Conservation (phyloP, 2,113 vertebrate species). For the Datnioides undecimradiatus region DNA sequence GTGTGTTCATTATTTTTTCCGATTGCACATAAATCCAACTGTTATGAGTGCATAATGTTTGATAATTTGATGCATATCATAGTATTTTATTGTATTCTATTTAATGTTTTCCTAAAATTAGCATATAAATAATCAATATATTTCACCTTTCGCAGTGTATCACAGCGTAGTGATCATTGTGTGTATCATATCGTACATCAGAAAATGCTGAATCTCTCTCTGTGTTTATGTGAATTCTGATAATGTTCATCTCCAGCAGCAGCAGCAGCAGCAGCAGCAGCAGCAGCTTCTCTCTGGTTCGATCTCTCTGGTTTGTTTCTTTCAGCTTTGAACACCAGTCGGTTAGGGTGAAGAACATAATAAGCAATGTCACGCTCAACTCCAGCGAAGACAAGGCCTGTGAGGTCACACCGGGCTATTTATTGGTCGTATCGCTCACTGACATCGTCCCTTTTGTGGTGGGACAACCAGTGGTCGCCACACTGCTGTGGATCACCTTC, state of each 20-base stretch:
- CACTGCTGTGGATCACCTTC: slow-evolving; percentile 41
- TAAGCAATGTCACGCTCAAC: not conserved
- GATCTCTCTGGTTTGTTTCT: not conserved
- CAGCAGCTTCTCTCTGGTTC: slow-evolving; percentile 1
- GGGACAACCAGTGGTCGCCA: slow-evolving; percentile 31
- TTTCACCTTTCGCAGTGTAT: too few relatives aligned
- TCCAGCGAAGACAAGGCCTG: fast-evolving
- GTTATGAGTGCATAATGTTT: too few relatives aligned
- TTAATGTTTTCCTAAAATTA: too few relatives aligned
- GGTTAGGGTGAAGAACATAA: not conserved
- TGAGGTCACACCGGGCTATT: fast-evolving
- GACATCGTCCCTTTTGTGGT: slow-evolving; percentile 1
- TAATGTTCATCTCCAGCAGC: not conserved
- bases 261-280: too few relatives aligned
- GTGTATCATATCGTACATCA: too few relatives aligned
- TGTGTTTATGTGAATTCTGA: not conserved
- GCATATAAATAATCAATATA: too few relatives aligned
- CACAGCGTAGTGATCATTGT: too few relatives aligned
- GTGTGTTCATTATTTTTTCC: too few relatives aligned
- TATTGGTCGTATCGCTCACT: fast-evolving
- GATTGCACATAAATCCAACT: too few relatives aligned
- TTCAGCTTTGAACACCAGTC: not conserved
- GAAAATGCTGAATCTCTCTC: not conserved
- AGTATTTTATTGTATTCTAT: too few relatives aligned
- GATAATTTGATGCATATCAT: too few relatives aligned